Evolutionary conservation across 92 coral and sea anemone species (phyloP), one percentile per base, ranked within the genome.

Genomic region (Plumapathes pennacea): DNA sequence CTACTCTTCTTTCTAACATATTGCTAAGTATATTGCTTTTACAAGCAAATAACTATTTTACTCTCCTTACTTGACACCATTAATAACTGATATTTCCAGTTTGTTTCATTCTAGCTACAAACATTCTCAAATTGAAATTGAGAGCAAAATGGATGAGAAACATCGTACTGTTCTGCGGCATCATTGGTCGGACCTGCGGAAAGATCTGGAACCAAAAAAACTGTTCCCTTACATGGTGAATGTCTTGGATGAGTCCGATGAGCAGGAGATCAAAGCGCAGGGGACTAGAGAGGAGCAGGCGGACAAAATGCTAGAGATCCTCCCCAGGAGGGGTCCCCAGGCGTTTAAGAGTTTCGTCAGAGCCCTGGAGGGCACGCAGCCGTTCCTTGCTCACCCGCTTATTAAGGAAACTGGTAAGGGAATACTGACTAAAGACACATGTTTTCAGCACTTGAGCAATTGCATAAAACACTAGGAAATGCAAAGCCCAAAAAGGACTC

Each of bases 281-380:
- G 63, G 50, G 47, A 87, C 89, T 12, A 68, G 96, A 54, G 83
- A 82, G 25, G 76, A 77, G 18, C 84, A 74, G 20, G 72, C 32
- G 25, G 96, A 87, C 53, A 50, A 43, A 24, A 14, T 87, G 46
- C 63, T 87, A n/a, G 86, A 87, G 23, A 72, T 87, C 27, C 58
- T 87, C n/a, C 96, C 96, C 2, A 72, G 96, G 48, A 77, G 96
- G 51, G 96, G 96, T 0, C 90, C 90, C 5, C 28, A 64, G 4
- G 96, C 96, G 20, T 87, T 83, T 67, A 42, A 57, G 0, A 60
- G 54, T 4, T 83, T 87, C 41, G 59, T 87, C 34, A 77, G 73
- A 18, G 96, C 96, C 14, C 47, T 87, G 26, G 72, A 72, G 15
- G 29, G 20, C 32, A 74, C 71, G 10, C 96, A 87, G 43, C 80